phyloP scores from a whole-genome alignment of 2,113 vertebrate species.

The Chaetodon auriga region DNA sequence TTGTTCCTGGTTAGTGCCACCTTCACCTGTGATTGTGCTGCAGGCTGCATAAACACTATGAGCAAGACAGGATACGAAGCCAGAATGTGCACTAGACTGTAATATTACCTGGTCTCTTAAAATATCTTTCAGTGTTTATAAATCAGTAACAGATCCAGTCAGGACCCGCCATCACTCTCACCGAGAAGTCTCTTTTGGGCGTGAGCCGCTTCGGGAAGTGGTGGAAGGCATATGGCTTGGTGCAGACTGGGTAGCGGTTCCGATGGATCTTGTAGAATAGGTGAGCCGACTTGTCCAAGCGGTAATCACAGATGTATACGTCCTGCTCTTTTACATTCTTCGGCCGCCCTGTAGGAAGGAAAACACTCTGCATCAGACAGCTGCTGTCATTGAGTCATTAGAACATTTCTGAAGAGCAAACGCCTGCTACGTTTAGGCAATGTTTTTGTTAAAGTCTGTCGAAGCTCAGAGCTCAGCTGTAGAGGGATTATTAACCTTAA shows the following conservation, averaged over 20 bases:
- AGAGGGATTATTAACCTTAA: not conserved
- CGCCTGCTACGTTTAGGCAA: not conserved
- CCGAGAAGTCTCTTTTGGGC: slow-evolving; percentile 97
- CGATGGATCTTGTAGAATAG: slow-evolving; percentile 99
- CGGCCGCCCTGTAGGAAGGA: slow-evolving; percentile 87
- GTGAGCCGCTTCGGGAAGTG: slow-evolving; percentile 97
- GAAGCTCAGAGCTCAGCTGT: not conserved
- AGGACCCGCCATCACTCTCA: slow-evolving; percentile 76
- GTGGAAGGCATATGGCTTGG: slow-evolving; percentile 97
- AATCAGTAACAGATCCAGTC: slow-evolving; percentile 34
- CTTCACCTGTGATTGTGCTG: not conserved
- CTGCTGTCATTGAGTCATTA: not conserved
- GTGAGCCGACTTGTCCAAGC: slow-evolving; percentile 97
- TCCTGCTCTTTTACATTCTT: slow-evolving; percentile 97
- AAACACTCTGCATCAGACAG: not conserved
- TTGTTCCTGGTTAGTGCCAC: not conserved
- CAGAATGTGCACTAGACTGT: slow-evolving; percentile 1
- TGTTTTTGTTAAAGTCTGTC: not conserved
- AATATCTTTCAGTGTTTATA: slow-evolving; percentile 39
- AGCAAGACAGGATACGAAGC: not conserved
- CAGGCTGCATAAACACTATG: not conserved
- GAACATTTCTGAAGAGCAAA: not conserved
- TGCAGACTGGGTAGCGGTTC: slow-evolving; percentile 97
- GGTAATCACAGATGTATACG: slow-evolving; percentile 98
- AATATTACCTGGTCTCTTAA: slow-evolving; percentile 37